A percentile compares a stretch with the other conserved stretches of the same genome.
Conservation (phyloP, 2,113 vertebrate species). For the Albula glossodonta region DNA sequence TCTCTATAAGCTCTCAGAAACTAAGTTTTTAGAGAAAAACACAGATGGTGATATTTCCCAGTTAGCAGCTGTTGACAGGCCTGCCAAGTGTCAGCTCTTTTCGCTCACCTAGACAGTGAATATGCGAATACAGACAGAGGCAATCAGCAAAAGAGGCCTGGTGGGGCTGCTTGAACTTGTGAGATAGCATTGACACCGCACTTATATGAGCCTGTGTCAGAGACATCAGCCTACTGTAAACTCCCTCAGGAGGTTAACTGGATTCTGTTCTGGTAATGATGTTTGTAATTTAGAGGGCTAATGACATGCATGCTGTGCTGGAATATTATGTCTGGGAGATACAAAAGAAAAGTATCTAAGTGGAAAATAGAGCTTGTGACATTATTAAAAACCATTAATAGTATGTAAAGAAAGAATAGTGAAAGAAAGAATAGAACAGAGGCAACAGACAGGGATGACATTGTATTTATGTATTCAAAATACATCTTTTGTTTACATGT, state of each 20-base stretch:
- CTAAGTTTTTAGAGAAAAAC: not conserved
- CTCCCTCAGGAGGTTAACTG: conserved; percentile 59
- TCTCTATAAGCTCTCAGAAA: not conserved
- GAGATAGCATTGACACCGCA: conserved; percentile 59
- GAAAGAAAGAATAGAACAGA: too few species aligned
- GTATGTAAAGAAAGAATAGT: not conserved
- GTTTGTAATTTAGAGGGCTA: conserved; percentile 68
- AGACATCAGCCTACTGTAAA: conserved; percentile 40
- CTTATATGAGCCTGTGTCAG: conserved; percentile 47
- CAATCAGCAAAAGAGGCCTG: conserved; percentile 42
- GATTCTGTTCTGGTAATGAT: conserved; percentile 70
- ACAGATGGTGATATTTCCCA: not conserved
- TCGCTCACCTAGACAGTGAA: not conserved
- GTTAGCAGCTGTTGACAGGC: conserved; percentile 33
- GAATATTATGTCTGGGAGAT: conserved; percentile 58
- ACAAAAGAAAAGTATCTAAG: conserved; percentile 38
- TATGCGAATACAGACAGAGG: conserved; percentile 27
- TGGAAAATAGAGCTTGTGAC: conserved; percentile 28
- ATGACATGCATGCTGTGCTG: conserved; percentile 68
- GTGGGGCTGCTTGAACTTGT: conserved; percentile 54
- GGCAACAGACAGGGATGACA: too few species aligned
- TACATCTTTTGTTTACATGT: not conserved
- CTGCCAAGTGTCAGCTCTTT: not conserved
- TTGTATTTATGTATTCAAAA: not conserved
- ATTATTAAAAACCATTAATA: not conserved